Conservation (phyloP, 2,113 vertebrate genomes). For the Hippocampus guttulatus region DNA sequence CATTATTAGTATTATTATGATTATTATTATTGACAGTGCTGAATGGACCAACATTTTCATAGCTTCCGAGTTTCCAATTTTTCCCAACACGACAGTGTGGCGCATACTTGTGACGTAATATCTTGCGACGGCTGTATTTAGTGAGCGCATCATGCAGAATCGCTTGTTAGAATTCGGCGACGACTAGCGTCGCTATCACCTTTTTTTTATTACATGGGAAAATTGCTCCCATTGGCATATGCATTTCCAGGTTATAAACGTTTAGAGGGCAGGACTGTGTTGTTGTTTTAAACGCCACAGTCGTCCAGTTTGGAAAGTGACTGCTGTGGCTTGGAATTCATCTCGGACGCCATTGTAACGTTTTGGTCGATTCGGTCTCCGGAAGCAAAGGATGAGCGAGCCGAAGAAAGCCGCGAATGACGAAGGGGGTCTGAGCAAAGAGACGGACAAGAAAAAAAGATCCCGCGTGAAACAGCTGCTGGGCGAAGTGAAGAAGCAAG, state of each 20-base stretch:
- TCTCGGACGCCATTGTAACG: not conserved
- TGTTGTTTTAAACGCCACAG: not conserved
- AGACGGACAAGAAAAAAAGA: constrained; percentile 91
- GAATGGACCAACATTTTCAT: too few species aligned
- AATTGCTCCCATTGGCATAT: too few species aligned
- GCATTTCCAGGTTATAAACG: not conserved
- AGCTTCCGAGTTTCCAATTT: too few species aligned
- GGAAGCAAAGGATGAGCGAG: constrained; percentile 56
- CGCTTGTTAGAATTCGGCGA: not conserved
- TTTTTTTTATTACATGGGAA: too few species aligned
- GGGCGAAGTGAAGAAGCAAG: constrained; percentile 90
- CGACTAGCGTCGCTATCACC: not conserved
- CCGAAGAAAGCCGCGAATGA: constrained; percentile 67
- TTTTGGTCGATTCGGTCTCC: not conserved
- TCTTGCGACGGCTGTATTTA: not conserved
- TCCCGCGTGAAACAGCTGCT: constrained; percentile 94
- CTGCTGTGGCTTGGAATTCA: not conserved
- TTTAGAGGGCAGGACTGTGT: not conserved
- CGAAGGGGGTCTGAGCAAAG: constrained; percentile 75
- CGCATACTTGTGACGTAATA: not conserved
- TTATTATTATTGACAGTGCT: too few species aligned
- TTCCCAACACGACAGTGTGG: not conserved
- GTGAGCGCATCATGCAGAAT: not conserved
- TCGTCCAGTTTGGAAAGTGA: not conserved
- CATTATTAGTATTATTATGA: too few species aligned